Percentiles rank a stretch among this genome's conserved stretches.
phyloP scores from a whole-genome alignment of 64 coral and sea anemone species.

The Pocillopora damicornis region DNA sequence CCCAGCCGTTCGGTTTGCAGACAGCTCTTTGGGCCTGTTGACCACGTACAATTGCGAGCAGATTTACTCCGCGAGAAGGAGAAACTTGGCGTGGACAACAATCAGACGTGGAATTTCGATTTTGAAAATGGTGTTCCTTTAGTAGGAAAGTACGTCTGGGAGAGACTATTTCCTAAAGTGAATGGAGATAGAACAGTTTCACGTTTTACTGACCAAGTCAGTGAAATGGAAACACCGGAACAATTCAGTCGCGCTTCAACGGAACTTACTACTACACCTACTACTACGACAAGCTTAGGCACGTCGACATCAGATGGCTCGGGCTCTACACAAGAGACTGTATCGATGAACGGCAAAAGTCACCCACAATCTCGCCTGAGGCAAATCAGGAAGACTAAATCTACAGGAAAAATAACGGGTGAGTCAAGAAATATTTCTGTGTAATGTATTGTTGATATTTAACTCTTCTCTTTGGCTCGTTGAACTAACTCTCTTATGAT shows the following conservation, averaged over 20 bases:
- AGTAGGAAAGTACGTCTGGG: constrained; percentile 49
- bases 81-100: constrained; percentile 22
- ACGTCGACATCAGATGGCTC: constrained; percentile 17
- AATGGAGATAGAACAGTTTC: neutral
- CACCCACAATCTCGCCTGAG: neutral
- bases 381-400: neutral
- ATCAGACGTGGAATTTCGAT: constrained; percentile 70
- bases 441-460: neutral
- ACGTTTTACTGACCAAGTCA: constrained; percentile 8
- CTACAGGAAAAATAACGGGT: constrained; percentile 33
- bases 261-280: constrained; percentile 2
- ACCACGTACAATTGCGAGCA: constrained; percentile 41
- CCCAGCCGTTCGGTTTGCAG: constrained; percentile 35
- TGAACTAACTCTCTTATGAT: neutral
- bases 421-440: neutral
- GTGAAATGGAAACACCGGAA: neutral
- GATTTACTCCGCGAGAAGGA: constrained; percentile 45
- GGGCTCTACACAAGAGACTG: neutral
- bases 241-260: neutral
- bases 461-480: neutral
- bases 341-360: neutral
- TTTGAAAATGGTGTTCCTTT: constrained; percentile 57
- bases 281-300: constrained; percentile 22
- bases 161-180: neutral
- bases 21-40: constrained; percentile 55